phyloP scores from a whole-genome alignment of 2,113 vertebrate genomes.

The Indicator indicator region DNA sequence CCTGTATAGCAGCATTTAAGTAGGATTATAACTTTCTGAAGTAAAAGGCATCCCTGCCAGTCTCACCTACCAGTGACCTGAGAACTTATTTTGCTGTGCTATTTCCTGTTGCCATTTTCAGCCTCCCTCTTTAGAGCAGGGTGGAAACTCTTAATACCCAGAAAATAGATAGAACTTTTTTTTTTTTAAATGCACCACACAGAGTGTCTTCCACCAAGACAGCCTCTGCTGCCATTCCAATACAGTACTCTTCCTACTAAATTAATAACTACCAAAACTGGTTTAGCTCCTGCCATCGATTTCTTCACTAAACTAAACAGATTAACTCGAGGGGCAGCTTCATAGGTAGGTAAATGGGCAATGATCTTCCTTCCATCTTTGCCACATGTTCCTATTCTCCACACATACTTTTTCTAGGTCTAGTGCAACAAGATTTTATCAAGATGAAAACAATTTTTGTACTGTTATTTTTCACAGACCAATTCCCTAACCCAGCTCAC shows the following conservation, averaged over 20 bases:
- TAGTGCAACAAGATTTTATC: background rate
- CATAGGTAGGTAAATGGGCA: background rate
- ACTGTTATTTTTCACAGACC: background rate
- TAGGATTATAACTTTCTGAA: background rate
- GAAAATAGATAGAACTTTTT: background rate
- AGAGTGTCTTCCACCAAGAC: accelerated
- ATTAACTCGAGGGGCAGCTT: background rate
- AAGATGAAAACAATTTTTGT: background rate
- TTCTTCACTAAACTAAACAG: background rate
- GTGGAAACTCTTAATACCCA: background rate
- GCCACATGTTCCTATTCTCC: accelerated
- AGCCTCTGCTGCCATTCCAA: background rate
- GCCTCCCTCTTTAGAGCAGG: background rate
- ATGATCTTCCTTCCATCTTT: background rate
- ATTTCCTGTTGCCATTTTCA: background rate
- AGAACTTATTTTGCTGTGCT: background rate
- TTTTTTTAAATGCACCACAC: background rate
- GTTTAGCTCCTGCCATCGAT: background rate
- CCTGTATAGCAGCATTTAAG: background rate
- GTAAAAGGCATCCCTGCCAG: background rate
- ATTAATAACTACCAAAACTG: background rate
- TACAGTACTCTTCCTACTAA: background rate
- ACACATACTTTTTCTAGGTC: no score
- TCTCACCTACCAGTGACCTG: background rate
- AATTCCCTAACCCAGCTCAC: background rate